Percentiles rank a stretch among this genome's conserved stretches.
Evolutionary conservation across 2,797 vertebrate genomes (phyloP).

Genomic region (Myripristis murdjan): DNA sequence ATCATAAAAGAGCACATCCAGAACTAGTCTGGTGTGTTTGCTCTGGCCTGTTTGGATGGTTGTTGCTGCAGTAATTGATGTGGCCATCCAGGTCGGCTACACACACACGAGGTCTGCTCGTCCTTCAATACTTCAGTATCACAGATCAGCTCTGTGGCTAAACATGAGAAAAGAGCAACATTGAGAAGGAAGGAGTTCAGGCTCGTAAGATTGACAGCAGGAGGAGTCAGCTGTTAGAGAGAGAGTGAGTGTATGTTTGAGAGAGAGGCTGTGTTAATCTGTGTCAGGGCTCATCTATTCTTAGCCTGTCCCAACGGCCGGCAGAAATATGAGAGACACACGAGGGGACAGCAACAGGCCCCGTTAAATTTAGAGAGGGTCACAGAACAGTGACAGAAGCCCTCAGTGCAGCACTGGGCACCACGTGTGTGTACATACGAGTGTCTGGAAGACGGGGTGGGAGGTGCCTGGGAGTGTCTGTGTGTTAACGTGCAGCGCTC

Average conservation of each 20-base stretch:
- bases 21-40: background rate
- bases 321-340: constrained; percentile 78
- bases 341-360: constrained; percentile 43
- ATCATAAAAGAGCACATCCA: background rate
- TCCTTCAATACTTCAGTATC: background rate
- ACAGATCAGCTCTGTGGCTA: constrained; percentile 5
- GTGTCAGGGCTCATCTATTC: constrained; percentile 74
- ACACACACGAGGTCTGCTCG: background rate
- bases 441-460: background rate
- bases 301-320: constrained; percentile 63
- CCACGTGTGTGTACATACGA: constrained; percentile 46
- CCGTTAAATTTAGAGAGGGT: constrained; percentile 76
- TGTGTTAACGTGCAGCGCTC: background rate
- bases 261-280: constrained; percentile 64
- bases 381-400: constrained; percentile 48
- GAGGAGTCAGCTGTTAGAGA: constrained; percentile 39
- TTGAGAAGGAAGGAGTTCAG: background rate
- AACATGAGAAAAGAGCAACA: constrained; percentile 13
- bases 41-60: constrained; percentile 7
- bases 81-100: background rate
- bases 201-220: constrained; percentile 25
- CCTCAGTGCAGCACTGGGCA: background rate
- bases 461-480: background rate
- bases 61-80: background rate
- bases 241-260: background rate